Base-by-base conservation (phyloP, 2,113 vertebrate genomes). In the Dicrurus megarhynchus region DNA sequence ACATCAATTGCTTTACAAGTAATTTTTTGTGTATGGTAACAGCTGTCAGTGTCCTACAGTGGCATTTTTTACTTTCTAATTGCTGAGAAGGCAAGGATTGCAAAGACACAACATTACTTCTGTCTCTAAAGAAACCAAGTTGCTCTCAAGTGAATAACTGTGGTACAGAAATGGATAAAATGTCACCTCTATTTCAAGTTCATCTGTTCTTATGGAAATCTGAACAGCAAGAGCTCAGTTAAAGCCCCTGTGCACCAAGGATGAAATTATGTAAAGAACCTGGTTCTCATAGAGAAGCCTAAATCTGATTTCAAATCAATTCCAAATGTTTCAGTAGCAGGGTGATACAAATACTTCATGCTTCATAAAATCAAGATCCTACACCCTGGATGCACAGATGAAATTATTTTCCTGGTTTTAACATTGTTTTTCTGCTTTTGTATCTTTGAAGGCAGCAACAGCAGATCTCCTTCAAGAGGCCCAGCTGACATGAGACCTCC, bases 381-480 rank as follows among this genome's bases (percentile, higher is more conserved):
- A n/a, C 19, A 56, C 24, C 16, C 50, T 35, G 7, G 27, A 56
- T 53, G 47, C 28, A 26, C 28, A 81, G 27, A 49, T 41, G 4
- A 56, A 76, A 35, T 64, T 7, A 32, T 81, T 81, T 57, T 80
- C 75, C 71, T 46, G 21, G 10, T 55, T 92, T 94, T 55, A 69
- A 81, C 26, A 55, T 47, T 93, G 71, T 57, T 94, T 91, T 63
- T 73, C 63, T 59, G 35, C 60, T 85, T 60, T 53, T 82, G 4
- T 28, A 20, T 35, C 63, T 93, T 92, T 71, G 41, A 94, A 92
- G 95, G 97, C n/a, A 81, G 53, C 13, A 88, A 91, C 78, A 95
- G 92, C 87, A 97, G 98, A 84, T 96, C 91, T 9, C 97, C 96
- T 56, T 94, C 98, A 11, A 98, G 98, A 96, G 68, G 47, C 4